Evolutionary conservation across 1,140 invertebrate genomes (phyloP), one percentile per base, ranked within the genome.

Genomic region (Habropoda laboriosa): DNA sequence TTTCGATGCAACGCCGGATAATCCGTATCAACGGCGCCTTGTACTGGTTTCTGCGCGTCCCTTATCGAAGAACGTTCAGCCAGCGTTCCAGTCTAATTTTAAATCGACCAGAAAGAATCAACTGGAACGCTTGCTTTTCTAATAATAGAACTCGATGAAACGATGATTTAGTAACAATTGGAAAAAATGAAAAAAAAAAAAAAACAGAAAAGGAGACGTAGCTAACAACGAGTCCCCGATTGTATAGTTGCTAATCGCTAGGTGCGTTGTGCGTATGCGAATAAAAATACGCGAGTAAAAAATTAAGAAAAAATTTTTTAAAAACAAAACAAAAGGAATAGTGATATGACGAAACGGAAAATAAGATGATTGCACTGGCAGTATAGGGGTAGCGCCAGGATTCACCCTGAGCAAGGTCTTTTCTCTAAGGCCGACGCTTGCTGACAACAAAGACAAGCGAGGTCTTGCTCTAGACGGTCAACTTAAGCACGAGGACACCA

Each of bases 401-500:
- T 99, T 99, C 94, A 99, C 98, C 82, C 94, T 99, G 88, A 99
- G 98, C 93, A 99, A 99, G 95, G 98, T 99, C 86, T 99, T 98
- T 94, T 96, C 97, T 87, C 93, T 99, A 91, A 98, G 96, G 89
- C 99, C 99, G 61, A 95, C 99, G 81, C 95, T 99, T 89, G 96
- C 96, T 87, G 98, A 99, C 94, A 99, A 99, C 94, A 98, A 99
- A 94, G 98, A 99, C 94, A 99, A 99, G 93, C 96, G 98, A 94
- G 99, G 99, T 38, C 95, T 99, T 80, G 99, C 99, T 74, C 94
- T 99, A 74, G 99, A 99, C 92, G 99, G 99, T 53, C 98, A 99
- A 94, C 95, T 99, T 87, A 99, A 99, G 93, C 98, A 99, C 93
- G 99, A 99, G 94, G 99, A 99, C 94, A 99, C 99, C 90, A 99